Base-by-base conservation (phyloP, 2,113 vertebrate species). In the Camelus bactrianus region DNA sequence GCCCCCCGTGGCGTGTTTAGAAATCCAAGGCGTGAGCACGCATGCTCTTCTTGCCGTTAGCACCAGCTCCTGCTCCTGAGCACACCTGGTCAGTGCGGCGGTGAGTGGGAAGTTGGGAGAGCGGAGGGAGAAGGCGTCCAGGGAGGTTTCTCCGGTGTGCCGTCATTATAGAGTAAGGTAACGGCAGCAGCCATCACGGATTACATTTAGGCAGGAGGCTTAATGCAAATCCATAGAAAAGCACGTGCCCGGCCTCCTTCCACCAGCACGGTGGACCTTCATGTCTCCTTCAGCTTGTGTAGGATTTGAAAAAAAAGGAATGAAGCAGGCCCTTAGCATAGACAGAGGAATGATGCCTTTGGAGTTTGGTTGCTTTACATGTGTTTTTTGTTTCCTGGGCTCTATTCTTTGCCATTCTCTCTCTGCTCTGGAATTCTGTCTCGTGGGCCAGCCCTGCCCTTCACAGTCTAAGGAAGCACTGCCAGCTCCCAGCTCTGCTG, bases 391-490 rank as follows among this genome's bases (percentile, higher is more conserved):
- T 75, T 46, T 48, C 15, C 38, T 17, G 42, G 42, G 69, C 52
- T 60, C 26, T 3, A 1, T 20, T 80, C 42, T 48, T 75, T 46
- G 20, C 7, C 24, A 1, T 20, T 38, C 32, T 52, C 0, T 48
- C 58, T 85, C 79, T 52, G 22, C 58, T 84, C 85, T 42, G n/a
- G 35, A 17, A 90, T 79, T 75, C 76, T 85, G 22, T 69, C 52
- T 1, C 3, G 8, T 30, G 24, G 24, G 20, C 54, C 12, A 14
- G 10, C 35, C n/a, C 65, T 3, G 3, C 28, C 73, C 52, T 95
- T 88, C 42, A 28, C 19, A 38, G 52, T 19, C 28, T 30, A 16
- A 19, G 64, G 60, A 91, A 82, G 26, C 24, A 17, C 48, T 80
- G 42, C 56, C 5, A 15, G 9, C 3, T 5, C 69, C 70, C n/a